Base-by-base conservation (phyloP, 2,797 vertebrate genomes). In the Labroides dimidiatus region DNA sequence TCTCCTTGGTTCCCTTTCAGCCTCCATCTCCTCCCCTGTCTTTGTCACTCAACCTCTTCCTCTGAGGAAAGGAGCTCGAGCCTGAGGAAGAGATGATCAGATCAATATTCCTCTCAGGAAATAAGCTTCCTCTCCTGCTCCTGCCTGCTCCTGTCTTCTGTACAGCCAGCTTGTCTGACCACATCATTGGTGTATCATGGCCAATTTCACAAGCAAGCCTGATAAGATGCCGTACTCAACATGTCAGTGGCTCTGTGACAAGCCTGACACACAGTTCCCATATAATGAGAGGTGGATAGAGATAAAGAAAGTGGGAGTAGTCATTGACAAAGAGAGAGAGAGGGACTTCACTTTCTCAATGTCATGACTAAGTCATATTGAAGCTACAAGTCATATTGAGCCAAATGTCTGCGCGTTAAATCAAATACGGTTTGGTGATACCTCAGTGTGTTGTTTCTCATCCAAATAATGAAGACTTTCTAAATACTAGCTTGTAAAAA, bases 31-130 rank as follows among this genome's bases (percentile, higher is more conserved):
- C 72, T 78, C 57, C 23, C 57, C 68, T 43, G 81, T 83, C 84
- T 88, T 71, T 81, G 73, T 87, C 84, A 77, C 85, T 83, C 82
- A 75, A 17, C 62, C 30, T 81, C 62, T 75, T 70, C 43, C 79
- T 80, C 56, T 1, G 9, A 77, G 64, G 61, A 54, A 78, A 66
- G 63, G 59, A 74, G 69, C 71, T 20, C 2, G 55, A 82, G 71
- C 63, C 66, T 10, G 48, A 80, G 67, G 80, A 84, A 53, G 75
- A 86, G 68, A 84, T 65, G 78, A 87, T 86, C 83, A 87, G 84
- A 93, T 92, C 91, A 89, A 92, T 91, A 92, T 84, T 86, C 78
- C 73, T 75, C 84, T 84, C 84, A 87, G 89, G 89, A 89, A 89
- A 88, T 80, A 76, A 70, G 69, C 78, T 71, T 83, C 73, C 42